A percentile compares a stretch with the other conserved stretches of the same genome.
Conservation (phyloP, 2,113 vertebrate genomes). For the Chascanopsetta lugubris region DNA sequence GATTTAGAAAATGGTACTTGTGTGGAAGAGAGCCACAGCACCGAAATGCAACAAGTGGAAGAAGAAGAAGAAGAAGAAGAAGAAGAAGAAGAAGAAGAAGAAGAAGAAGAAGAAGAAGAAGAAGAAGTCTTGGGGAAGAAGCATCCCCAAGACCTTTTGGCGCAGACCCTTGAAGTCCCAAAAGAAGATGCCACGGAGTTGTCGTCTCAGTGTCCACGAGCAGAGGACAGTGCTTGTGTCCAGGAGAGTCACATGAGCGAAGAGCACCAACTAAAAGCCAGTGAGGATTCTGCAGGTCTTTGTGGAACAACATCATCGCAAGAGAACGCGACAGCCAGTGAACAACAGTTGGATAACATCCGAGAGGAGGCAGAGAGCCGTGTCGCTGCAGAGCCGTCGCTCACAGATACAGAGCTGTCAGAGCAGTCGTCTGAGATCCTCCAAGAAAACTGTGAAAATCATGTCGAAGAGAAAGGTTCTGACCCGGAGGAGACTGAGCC, state of each 20-base stretch:
- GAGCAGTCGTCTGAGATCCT: neutral
- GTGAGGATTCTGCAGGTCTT: neutral
- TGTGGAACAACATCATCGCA: conserved; percentile 1
- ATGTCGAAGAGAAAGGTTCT: conserved; percentile 5
- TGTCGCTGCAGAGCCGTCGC: conserved; percentile 7
- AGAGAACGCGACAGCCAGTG: conserved; percentile 4
- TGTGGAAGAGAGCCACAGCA: neutral
- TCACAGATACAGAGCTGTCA: neutral
- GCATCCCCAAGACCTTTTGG: neutral
- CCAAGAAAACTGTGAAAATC: conserved; percentile 1
- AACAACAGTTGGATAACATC: neutral
- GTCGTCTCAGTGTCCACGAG: conserved; percentile 19
- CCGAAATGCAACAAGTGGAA: conserved; percentile 15
- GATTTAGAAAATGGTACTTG: neutral
- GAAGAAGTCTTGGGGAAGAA: too few species aligned
- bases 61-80: conserved; percentile 5
- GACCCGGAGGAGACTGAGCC: too few species aligned
- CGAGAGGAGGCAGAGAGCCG: conserved; percentile 10
- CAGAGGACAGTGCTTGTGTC: conserved; percentile 9
- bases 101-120: too few species aligned
- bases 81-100: conserved; percentile 2
- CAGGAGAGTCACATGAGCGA: conserved; percentile 6
- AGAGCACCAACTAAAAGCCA: conserved; percentile 11
- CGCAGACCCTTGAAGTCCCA: neutral
- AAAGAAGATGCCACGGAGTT: conserved; percentile 1